A percentile compares a stretch with the other conserved stretches of the same genome.
Conservation (phyloP, 1,140 invertebrate genomes). For the Cydia pomonella region DNA sequence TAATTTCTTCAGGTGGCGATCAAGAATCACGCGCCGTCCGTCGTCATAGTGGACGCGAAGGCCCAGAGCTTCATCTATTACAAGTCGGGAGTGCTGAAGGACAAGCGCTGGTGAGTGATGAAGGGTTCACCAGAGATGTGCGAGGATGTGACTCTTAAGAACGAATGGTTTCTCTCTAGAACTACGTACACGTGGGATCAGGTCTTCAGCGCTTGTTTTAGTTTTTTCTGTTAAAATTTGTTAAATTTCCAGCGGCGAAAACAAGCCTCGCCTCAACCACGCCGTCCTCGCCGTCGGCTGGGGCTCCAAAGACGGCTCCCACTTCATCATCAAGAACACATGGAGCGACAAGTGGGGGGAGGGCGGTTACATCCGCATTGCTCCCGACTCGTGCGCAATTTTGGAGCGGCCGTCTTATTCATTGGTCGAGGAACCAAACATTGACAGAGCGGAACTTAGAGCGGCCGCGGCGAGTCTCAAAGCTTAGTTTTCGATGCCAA, state of each 20-base stretch:
- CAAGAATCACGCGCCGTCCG: conserved; percentile 54
- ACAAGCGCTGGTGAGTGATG: conserved; percentile 57
- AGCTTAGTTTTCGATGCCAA: neutral
- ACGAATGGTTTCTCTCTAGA: too few species aligned
- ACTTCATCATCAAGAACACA: conserved; percentile 69
- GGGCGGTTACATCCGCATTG: conserved; percentile 54
- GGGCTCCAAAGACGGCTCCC: conserved; percentile 45
- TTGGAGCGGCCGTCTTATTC: conserved; percentile 60
- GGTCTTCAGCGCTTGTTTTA: too few species aligned
- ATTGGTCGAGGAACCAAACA: conserved; percentile 49
- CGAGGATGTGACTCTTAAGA: too few species aligned
- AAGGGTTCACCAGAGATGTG: neutral
- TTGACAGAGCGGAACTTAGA: conserved; percentile 39
- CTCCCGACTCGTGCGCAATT: conserved; percentile 57
- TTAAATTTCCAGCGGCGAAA: conserved; percentile 44
- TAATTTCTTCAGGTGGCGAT: conserved; percentile 53
- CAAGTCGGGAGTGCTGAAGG: conserved; percentile 59
- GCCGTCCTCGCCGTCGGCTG: conserved; percentile 67
- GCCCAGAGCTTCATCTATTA: conserved; percentile 57
- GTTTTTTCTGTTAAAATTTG: neutral
- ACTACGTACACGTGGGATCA: too few species aligned
- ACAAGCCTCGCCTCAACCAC: conserved; percentile 49
- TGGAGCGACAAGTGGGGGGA: conserved; percentile 62
- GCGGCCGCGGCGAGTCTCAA: conserved; percentile 9
- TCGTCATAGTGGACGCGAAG: conserved; percentile 58